Evolutionary conservation across 2,888 invertebrate genomes (phyloP).

Genomic region (Branchellion lobata): DNA sequence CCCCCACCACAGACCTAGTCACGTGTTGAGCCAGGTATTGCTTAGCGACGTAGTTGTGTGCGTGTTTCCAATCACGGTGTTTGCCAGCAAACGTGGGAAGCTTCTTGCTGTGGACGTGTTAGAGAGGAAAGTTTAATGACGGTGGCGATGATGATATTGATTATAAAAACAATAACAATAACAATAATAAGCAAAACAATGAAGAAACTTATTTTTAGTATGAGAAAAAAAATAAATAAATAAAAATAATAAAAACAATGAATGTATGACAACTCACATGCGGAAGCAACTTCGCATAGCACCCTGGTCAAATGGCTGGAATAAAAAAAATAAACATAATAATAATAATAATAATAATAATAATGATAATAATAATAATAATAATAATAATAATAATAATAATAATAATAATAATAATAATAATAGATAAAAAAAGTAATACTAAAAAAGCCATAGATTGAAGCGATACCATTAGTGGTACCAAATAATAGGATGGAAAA

Average conservation of each 20-base stretch:
- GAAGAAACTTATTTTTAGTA: too few species aligned
- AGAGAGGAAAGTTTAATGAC: neutral
- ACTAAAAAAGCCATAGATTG: too few species aligned
- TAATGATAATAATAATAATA: too few species aligned
- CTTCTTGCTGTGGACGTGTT: slow-evolving; percentile 62
- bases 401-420: too few species aligned
- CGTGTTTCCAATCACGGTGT: slow-evolving; percentile 63
- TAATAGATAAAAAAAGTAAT: too few species aligned
- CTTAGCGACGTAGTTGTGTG: slow-evolving; percentile 67
- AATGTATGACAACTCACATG: slow-evolving; percentile 61
- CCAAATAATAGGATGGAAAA: too few species aligned
- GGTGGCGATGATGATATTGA: neutral
- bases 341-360: neutral
- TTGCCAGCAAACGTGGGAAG: slow-evolving; percentile 60
- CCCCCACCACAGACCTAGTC: slow-evolving; percentile 63
- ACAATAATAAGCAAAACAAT: too few species aligned
- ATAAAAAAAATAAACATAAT: slow-evolving; percentile 50
- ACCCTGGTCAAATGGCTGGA: slow-evolving; percentile 65
- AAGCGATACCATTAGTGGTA: too few species aligned
- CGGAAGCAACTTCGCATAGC: slow-evolving; percentile 68
- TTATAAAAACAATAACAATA: neutral
- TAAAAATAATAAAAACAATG: neutral
- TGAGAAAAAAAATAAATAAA: neutral
- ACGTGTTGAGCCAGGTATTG: slow-evolving; percentile 56
- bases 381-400: too few species aligned